These are phyloP conservation scores for Latrodectus geometricus DNA, from an alignment of 1,140 invertebrate species.

Conservation along the genomic window DNA sequence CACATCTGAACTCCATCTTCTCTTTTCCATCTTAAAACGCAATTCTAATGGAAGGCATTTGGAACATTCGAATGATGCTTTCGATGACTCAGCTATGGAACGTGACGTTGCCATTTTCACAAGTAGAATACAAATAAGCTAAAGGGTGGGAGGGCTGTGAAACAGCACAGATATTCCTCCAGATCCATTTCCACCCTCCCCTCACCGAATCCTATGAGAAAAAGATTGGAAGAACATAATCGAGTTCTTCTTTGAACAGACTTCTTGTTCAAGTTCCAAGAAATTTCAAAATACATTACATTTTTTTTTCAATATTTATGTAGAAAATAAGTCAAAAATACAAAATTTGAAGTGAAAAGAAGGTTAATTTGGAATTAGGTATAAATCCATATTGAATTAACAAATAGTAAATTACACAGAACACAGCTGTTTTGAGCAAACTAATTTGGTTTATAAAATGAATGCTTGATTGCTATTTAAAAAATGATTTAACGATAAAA, in stretches of 20 bases:
- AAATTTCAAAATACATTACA: too few relatives aligned
- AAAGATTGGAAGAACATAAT: not conserved
- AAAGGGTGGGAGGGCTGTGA: not conserved
- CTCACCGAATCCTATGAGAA: not conserved
- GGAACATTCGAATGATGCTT: slow-evolving; percentile 1
- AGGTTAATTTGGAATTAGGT: too few relatives aligned
- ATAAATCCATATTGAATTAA: too few relatives aligned
- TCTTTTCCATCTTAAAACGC: not conserved
- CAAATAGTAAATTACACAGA: too few relatives aligned
- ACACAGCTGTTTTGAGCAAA: too few relatives aligned
- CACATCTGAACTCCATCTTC: not conserved
- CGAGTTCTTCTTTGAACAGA: not conserved
- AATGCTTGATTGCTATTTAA: too few relatives aligned
- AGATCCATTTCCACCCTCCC: too few relatives aligned
- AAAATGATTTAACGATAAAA: too few relatives aligned
- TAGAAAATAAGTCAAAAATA: too few relatives aligned
- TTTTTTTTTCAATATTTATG: too few relatives aligned
- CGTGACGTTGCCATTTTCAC: slow-evolving; percentile 22
- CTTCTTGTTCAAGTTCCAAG: not conserved
- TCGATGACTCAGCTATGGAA: slow-evolving; percentile 39
- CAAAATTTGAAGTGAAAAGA: too few relatives aligned
- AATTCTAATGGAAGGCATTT: slow-evolving; percentile 50
- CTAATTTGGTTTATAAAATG: too few relatives aligned
- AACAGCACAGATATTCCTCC: not conserved
- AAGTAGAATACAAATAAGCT: not conserved